Base-by-base conservation (phyloP, 2,113 vertebrate genomes). In the Chroicocephalus ridibundus region DNA sequence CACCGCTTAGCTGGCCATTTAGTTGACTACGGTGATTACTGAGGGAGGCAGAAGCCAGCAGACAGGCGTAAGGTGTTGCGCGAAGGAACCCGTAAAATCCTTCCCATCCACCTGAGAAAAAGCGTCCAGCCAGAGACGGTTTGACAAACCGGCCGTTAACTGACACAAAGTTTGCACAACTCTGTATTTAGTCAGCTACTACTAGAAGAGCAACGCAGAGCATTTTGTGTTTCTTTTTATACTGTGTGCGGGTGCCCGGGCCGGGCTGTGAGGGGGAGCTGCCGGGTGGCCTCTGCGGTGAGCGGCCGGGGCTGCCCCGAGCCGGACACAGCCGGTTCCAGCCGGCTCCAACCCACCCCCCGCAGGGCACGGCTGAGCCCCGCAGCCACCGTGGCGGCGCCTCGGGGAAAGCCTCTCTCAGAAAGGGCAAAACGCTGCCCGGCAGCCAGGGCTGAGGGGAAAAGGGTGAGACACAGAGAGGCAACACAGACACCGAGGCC, bases 251-350 rank as follows among this genome's bases (percentile, higher is more conserved):
- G 65, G 18, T 54, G 42, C 27, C 24, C 17, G 13, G 17, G 49
- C 26, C 16, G 8, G 9, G 5, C 21, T 70, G 27, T 10, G 9
- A 11, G 5, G 22, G 32, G 19, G 5, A 8, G 17, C 36, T 66
- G 51, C 31, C 8, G n/a, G 44, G 68, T 5, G 7, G 26, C 2
- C 42, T 13, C 26, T 44, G 22, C 17, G 47, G 54, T 25, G 9
- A 22, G 10, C 0, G 9, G 49, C 54, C 3, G 3, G 29, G 34
- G 75, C 55, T 2, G 0, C 31, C 18, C 17, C 1, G 0, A 22
- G 38, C 44, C 0, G 0, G 24, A 40, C 58, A 38, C 7, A 11
- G 58, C 29, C 2, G 1, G 25, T 20, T 68, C 57, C 70, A 70
- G 22, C 9, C 2, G 0, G 27, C 46, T 27, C 69, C 54, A 29